phyloP scores from a whole-genome alignment of 2,797 vertebrate species.

The Peromyscus aztecus region DNA sequence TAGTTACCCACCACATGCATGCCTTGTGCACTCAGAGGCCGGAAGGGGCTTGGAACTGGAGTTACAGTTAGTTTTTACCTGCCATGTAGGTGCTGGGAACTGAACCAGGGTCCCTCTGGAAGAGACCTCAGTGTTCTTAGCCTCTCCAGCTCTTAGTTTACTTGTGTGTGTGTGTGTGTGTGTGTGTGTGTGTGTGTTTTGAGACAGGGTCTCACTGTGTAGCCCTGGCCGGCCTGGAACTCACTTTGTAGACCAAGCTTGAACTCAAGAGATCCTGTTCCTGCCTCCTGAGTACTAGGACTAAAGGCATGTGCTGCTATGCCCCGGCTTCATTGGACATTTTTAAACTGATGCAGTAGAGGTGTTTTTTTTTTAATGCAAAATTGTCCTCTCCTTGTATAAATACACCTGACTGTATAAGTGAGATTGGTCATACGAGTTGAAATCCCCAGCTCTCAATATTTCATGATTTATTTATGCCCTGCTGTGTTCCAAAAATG shows the following conservation, averaged over 20 bases:
- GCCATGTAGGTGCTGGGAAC: neutral
- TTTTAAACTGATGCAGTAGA: slow-evolving; percentile 61
- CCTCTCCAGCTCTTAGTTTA: neutral
- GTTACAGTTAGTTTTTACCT: neutral
- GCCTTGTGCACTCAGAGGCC: neutral
- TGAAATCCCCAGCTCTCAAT: slow-evolving; percentile 60
- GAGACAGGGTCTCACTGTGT: neutral
- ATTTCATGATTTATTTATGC: slow-evolving; percentile 70
- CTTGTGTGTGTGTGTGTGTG: too few species aligned
- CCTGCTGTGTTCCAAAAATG: slow-evolving; percentile 60
- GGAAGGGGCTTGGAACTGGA: neutral
- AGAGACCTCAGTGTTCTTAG: neutral
- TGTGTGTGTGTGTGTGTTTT: neutral
- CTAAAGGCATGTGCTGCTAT: neutral
- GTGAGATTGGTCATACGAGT: slow-evolving; percentile 62
- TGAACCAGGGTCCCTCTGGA: neutral
- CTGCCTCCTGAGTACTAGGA: neutral
- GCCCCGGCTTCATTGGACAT: neutral
- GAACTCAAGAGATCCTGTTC: neutral
- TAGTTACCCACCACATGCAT: neutral
- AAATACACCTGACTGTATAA: slow-evolving; percentile 23
- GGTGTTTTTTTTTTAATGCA: slow-evolving; percentile 54
- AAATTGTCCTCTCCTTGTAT: slow-evolving; percentile 56
- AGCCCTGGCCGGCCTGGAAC: neutral
- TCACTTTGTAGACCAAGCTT: neutral